Base-by-base conservation (phyloP, 2,113 vertebrate species). In the Circaetus cinerascens region DNA sequence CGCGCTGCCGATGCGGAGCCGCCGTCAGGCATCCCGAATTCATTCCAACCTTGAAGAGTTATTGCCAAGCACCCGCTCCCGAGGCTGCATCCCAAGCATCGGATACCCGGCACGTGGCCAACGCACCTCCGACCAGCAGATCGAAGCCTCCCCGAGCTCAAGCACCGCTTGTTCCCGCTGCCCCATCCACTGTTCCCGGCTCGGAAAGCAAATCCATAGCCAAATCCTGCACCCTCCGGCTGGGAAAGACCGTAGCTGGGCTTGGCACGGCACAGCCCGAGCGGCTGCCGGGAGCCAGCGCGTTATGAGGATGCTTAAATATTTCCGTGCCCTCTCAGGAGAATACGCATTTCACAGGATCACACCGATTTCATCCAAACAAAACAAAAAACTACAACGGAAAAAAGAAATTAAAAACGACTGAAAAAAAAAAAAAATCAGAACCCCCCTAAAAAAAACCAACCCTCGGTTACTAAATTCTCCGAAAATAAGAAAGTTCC, bases 1-100 rank as follows among this genome's bases (percentile, higher is more conserved):
- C 2, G 2, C 12, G 3, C 18, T 1, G 16, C 21, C 3, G 9
- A 26, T 1, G 13, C 6, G 2, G 43, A 86, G 67, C 32, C 3
- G 2, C 60, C 4, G 1, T 1, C 4, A 3, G 17, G 5, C 12
- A 59, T 27, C 69, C 88, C 26, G 0, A n/a, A 45, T 20, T 14
- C 5, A 67, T 53, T 20, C 46, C 8, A 30, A 30, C 68, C 75
- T 7, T 6, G 13, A 16, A 4, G 7, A 30, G 21, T 14, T 18
- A 17, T 11, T 5, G 18, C 46, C 59, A 16, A 67, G 69, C 43
- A 7, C 21, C 51, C 3, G 9, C 71, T 53, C 69, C 69, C 8
- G 2, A 69, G 34, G 63, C 29, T 1, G 5, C 45, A 40, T 38
- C 71, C 81, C 56, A 4, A 64, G 55, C 32, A 5, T 64, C 5